phyloP scores from a whole-genome alignment of 2,113 vertebrate species.

The Haliaeetus leucogaster region DNA sequence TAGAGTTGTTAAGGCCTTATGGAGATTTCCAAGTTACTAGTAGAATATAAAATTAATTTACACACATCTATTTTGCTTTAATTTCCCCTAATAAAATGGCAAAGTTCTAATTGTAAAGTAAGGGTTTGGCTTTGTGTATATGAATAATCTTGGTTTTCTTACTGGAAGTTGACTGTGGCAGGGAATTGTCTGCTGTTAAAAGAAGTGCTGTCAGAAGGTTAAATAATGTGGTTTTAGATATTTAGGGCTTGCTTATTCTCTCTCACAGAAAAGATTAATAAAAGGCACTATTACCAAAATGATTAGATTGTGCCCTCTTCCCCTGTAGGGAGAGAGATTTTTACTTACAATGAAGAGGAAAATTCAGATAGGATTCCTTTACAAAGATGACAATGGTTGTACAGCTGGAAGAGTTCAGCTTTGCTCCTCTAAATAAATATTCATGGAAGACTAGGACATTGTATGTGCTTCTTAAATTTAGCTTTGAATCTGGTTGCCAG shows the following conservation, averaged over 20 bases:
- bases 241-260: not conserved
- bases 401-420: not conserved
- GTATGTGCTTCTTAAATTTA: slow-evolving; percentile 13
- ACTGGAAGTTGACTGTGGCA: not conserved
- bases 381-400: not conserved
- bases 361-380: not conserved
- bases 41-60: slow-evolving; percentile 16
- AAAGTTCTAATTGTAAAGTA: not conserved
- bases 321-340: not conserved
- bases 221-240: not conserved
- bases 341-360: not conserved
- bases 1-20: not conserved
- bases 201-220: not conserved
- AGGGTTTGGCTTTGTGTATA: not conserved
- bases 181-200: not conserved
- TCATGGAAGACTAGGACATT: not conserved
- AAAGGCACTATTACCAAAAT: not conserved
- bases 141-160: not conserved
- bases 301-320: not conserved
- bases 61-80: not conserved
- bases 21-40: not conserved
- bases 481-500: not conserved
- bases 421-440: slow-evolving; percentile 5
- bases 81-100: not conserved
- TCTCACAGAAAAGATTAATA: not conserved